Evolutionary conservation across 2,797 vertebrate genomes (phyloP).

Genomic region (Neosilurus hyrtlii): DNA sequence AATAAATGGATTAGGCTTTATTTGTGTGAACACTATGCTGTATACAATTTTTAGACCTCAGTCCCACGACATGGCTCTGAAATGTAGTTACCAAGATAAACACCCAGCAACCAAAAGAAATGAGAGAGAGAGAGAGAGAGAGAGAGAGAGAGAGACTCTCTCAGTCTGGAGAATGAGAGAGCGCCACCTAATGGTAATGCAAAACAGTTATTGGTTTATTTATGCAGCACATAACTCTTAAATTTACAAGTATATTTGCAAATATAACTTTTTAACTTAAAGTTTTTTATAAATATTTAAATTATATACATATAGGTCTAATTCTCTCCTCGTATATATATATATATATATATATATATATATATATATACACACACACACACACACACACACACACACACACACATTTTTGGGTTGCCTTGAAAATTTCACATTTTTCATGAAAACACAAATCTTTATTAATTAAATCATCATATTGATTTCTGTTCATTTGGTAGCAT

Average conservation of each 20-base stretch:
- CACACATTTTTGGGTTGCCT: too few relatives aligned
- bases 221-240: background rate
- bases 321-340: too few relatives aligned
- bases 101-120: conserved; percentile 11
- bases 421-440: too few relatives aligned
- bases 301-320: background rate
- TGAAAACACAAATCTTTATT: too few relatives aligned
- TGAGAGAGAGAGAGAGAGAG: background rate
- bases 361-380: too few relatives aligned
- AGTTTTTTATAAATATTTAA: background rate
- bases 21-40: background rate
- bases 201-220: background rate
- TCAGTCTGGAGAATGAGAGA: background rate
- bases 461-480: background rate
- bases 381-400: too few relatives aligned
- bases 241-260: background rate
- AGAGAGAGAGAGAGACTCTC: background rate
- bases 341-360: too few relatives aligned
- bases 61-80: background rate
- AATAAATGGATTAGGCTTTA: background rate
- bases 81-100: conserved; percentile 21
- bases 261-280: background rate
- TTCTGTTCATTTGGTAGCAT: background rate
- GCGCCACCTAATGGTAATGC: conserved; percentile 22
- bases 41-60: background rate